Evolutionary conservation across 2,888 invertebrate species (phyloP), one percentile per base, ranked within the genome.

Genomic region (Nephrocerus scutellatus): DNA sequence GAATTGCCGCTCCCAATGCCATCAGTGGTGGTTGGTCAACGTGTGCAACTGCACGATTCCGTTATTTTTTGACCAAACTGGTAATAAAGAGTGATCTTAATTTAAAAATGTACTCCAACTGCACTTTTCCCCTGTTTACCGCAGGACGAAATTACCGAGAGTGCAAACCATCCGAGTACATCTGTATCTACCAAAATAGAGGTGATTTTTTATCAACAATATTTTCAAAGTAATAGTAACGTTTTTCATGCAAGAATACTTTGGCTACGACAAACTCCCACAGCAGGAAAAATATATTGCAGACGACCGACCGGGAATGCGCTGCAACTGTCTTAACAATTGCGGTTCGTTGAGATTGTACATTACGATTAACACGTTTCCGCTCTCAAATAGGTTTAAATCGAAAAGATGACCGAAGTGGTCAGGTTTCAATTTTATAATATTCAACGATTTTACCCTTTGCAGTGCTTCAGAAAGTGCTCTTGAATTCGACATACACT

Each of bases 401-500:
- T n/a, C n/a, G n/a, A n/a, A n/a, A n/a, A n/a, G n/a, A n/a, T n/a
- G n/a, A n/a, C n/a, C n/a, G n/a, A n/a, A n/a, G n/a, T n/a, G n/a
- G n/a, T n/a, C n/a, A n/a, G n/a, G n/a, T n/a, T n/a, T n/a, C n/a
- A n/a, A n/a, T n/a, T n/a, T n/a, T n/a, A n/a, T n/a, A n/a, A n/a
- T n/a, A n/a, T n/a, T n/a, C n/a, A n/a, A n/a, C n/a, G n/a, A n/a
- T 6, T 26, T 32, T 25, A 53, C 22, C 7, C 10, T 22, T 7
- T 8, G 10, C 22, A 22, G 49, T 6, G 2, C 14, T 2, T 49
- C 48, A 15, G 16, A 12, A n/a, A n/a, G n/a, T n/a, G n/a, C n/a
- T n/a, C n/a, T n/a, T n/a, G 46, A 41, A 10, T 46, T 50, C 1
- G 67, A 72, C 34, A 54, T 71, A 9, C 63, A 62, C 43, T 71